Evolutionary conservation across 2,113 vertebrate genomes (phyloP).

Genomic region (Megaptera novaeangliae): DNA sequence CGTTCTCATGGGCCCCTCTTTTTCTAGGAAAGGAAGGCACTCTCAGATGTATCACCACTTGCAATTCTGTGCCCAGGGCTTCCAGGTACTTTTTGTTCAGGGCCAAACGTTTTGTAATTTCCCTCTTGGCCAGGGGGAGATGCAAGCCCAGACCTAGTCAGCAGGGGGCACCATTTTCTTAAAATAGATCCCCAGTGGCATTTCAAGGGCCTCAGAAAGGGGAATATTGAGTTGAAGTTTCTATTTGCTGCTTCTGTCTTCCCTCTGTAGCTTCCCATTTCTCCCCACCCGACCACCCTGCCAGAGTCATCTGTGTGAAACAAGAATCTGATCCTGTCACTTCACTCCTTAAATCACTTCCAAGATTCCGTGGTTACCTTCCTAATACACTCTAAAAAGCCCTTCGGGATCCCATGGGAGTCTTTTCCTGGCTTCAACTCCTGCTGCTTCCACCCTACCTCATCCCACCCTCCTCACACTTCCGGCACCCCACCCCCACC

Average conservation of each 20-base stretch:
- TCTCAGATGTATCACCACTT: background rate
- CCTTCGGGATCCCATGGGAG: background rate
- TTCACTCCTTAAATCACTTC: background rate
- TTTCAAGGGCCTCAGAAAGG: background rate
- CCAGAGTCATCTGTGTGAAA: conserved; percentile 45
- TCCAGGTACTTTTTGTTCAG: conserved; percentile 16
- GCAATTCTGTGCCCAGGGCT: background rate
- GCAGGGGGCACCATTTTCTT: conserved; percentile 63
- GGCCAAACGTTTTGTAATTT: background rate
- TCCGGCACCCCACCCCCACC: background rate
- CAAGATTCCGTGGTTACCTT: background rate
- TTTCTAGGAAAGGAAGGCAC: background rate
- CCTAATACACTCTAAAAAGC: background rate
- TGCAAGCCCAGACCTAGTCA: background rate
- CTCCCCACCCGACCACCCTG: background rate
- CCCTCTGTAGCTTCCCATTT: background rate
- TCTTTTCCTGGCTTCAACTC: background rate
- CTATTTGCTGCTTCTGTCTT: background rate
- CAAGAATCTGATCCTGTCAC: conserved; percentile 20
- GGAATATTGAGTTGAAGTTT: background rate
- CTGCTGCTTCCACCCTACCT: background rate
- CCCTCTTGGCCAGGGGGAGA: background rate
- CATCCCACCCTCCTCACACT: conserved; percentile 9
- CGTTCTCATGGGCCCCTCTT: background rate
- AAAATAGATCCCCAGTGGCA: conserved; percentile 26